Conservation (phyloP, 2,113 vertebrate genomes). For the Pterophyllum scalare region DNA sequence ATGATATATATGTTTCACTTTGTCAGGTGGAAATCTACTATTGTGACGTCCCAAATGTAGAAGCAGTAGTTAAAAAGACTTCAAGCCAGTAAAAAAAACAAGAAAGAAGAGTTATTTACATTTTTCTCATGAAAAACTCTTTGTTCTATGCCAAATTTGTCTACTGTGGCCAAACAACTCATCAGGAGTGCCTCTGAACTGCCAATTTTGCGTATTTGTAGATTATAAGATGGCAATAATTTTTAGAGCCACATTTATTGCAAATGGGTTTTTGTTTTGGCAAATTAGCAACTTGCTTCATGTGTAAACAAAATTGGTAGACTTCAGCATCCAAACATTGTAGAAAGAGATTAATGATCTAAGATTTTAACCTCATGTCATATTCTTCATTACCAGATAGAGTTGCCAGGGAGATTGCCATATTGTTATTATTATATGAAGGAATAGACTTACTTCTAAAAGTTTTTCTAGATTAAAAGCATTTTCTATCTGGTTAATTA, state of each 20-base stretch:
- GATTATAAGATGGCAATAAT: not conserved
- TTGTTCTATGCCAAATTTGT: not conserved
- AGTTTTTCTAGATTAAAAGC: not conserved
- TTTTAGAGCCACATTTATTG: not conserved
- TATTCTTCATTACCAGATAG: not conserved
- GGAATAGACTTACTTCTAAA: not conserved
- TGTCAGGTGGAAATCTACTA: not conserved
- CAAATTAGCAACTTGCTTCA: not conserved
- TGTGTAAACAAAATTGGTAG: not conserved
- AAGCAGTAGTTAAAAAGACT: not conserved
- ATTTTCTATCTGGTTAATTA: not conserved
- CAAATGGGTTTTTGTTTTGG: conserved; percentile 1
- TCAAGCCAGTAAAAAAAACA: not conserved
- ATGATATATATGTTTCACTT: not conserved
- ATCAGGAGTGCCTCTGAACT: not conserved
- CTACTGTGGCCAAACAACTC: not conserved
- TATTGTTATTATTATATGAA: not conserved
- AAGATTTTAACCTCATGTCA: not conserved
- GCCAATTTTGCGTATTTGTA: not conserved
- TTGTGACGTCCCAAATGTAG: not conserved
- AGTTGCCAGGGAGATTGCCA: not conserved
- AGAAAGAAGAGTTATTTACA: too few relatives aligned
- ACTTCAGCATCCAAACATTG: not conserved
- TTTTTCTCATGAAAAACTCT: not conserved
- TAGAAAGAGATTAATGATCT: not conserved